Evolutionary conservation across 2,888 invertebrate genomes (phyloP), one percentile per base, ranked within the genome.

Genomic region (Amblyteles armatorius): DNA sequence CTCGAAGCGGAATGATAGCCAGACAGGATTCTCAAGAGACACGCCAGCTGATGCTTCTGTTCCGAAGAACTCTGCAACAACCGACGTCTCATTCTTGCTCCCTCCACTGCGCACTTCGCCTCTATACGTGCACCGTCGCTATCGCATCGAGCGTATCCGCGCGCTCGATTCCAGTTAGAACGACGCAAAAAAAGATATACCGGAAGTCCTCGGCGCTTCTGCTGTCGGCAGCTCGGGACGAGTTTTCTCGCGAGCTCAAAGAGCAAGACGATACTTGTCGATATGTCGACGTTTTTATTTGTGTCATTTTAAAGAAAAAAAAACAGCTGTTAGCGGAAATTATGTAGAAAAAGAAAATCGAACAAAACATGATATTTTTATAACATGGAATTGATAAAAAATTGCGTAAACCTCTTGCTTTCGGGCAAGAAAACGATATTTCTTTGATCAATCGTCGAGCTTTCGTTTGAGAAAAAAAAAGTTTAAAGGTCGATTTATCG

Each of bases 11-110:
- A 71, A 84, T 80, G 80, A 84, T 40, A 72, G 72, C 57, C 76
- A 52, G 60, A 69, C 63, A 55, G 74, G 69, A 81, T 74, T 84
- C 81, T 69, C 77, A 63, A 72, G 63, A 71, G 67, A 72, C 65
- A 65, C 22, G 72, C 22, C 22, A 11, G 48, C 33, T 63, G 74
- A 74, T 74, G 74, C 74, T 74, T 60, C 29, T 74, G 22, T 48
- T 29, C 48, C 63, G 36, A 33, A 26, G 44, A 67, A 77, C 11
- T 13, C 4, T 57, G 57, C 40, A 22, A 52, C 44, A 57, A 78
- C 65, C 33, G 65, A 73, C 57, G 74, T 71, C 36, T 71, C 69
- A 60, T 69, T 81, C 69, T 63, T 69, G 60, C 60, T 13, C 76
- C 22, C 52, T 63, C 71, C 76, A 63, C 69, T 76, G 44, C 19